Percentiles rank a stretch among this genome's conserved stretches.
phyloP scores from a whole-genome alignment of 2,888 invertebrate genomes.

The Corbicula japonica region DNA sequence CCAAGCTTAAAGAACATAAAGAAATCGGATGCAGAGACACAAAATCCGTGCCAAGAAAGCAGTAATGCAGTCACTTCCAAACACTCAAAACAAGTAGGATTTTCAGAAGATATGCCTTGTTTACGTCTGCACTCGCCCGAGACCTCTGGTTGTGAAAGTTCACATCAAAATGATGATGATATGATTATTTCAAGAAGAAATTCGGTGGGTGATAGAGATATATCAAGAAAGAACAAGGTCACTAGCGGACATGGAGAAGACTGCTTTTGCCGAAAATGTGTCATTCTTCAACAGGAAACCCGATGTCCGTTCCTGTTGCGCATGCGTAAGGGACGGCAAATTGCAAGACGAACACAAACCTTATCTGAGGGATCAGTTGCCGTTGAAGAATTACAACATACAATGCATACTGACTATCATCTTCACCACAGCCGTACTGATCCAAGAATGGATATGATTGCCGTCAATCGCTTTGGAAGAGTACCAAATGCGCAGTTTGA shows the following conservation, averaged over 20 bases:
- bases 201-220: no score
- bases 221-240: no score
- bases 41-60: no score
- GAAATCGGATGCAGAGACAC: no score
- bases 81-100: no score
- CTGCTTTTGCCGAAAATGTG: constrained; percentile 1
- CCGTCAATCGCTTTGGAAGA: no score
- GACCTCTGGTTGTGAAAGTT: constrained; percentile 16
- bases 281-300: not conserved
- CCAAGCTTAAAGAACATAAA: no score
- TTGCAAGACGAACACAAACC: constrained; percentile 1
- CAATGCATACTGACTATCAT: not conserved
- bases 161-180: no score
- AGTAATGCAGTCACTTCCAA: no score
- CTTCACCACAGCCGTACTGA: not conserved
- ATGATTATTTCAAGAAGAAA: no score
- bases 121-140: no score
- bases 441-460: not conserved
- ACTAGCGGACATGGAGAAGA: constrained; percentile 12
- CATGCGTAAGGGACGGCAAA: not conserved
- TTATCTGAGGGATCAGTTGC: not conserved
- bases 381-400: not conserved
- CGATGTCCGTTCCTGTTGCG: not conserved
- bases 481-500: constrained; percentile 18
- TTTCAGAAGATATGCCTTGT: no score